phyloP scores from a whole-genome alignment of 2,113 vertebrate genomes.

The Hyla sarda region DNA sequence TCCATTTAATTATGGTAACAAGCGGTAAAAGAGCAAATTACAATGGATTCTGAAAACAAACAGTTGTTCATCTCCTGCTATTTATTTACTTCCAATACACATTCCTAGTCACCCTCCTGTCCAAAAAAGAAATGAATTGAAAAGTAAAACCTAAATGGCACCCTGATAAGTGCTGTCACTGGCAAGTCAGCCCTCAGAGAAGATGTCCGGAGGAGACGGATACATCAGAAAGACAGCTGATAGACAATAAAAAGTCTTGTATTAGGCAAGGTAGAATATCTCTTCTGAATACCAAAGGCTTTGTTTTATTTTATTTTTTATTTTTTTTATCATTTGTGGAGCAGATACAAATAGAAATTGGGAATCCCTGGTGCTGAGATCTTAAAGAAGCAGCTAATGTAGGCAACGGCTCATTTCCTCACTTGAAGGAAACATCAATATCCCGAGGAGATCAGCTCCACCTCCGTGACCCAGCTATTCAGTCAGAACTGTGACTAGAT shows the following conservation, averaged over 20 bases:
- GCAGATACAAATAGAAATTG: constrained; percentile 76
- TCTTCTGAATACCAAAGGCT: constrained; percentile 75
- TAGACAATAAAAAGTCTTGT: constrained; percentile 80
- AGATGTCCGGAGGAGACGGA: constrained; percentile 71
- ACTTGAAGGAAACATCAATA: constrained; percentile 82
- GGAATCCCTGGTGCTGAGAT: constrained; percentile 80
- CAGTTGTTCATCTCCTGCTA: constrained; percentile 27
- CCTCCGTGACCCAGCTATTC: constrained; percentile 73
- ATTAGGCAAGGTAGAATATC: constrained; percentile 74
- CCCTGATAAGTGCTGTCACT: constrained; percentile 69
- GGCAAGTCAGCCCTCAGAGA: constrained; percentile 72
- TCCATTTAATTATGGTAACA: constrained; percentile 25
- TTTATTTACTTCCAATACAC: background rate
- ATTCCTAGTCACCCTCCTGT: background rate
- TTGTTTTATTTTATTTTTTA: constrained; percentile 62
- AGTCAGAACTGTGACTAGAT: constrained; percentile 73
- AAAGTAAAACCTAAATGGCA: constrained; percentile 73
- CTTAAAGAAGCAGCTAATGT: constrained; percentile 75
- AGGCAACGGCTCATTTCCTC: constrained; percentile 77
- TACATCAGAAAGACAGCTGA: constrained; percentile 80
- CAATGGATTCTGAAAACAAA: background rate
- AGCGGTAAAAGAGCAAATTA: constrained; percentile 11
- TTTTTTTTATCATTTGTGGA: constrained; percentile 58
- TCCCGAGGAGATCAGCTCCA: constrained; percentile 74
- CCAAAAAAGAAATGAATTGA: background rate